Base-by-base conservation (phyloP, 2,888 invertebrate genomes). In the Listrodromus nycthemerus region DNA sequence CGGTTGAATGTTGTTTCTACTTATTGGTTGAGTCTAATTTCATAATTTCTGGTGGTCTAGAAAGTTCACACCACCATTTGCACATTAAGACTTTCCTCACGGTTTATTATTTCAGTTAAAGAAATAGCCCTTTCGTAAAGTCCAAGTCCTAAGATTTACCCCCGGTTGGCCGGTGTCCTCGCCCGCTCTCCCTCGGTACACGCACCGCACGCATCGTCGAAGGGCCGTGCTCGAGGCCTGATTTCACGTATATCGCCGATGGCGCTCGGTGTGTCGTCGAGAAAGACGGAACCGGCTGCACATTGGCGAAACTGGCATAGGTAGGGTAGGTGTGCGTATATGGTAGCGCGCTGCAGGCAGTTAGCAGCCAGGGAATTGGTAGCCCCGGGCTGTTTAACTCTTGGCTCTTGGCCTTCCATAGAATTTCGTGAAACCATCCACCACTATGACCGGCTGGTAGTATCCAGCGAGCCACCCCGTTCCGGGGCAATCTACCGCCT, bases 371-470 rank as follows among this genome's bases (percentile, higher is more conserved):
- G 88, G 85, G 90, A 88, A 87, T 87, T 89, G 89, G 88, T 90
- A 89, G 90, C 91, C 89, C 84, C 87, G 83, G 89, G 91, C 91
- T 91, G 89, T 91, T 92, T 91, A 91, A 90, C 89, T 90, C 89
- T 41, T 63, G 63, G 63, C 75, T 37, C 58, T 16, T 77, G 85
- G 86, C 86, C 66, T 82, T 80, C 88, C 87, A 82, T 82, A 82
- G 81, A 86, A 86, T 85, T 87, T 80, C 76, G 66, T 74, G 50
- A 48, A 63, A 48, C 45, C 52, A 55, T 75, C 65, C 67, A 65
- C 63, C 61, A 65, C 48, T 67, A 21, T 27, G 37, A 65, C 37
- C 65, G 65, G 37, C 48, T 41, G 48, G 76, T 73, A 30, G 71
- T 50, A 80, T 79, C 41, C 50, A 33, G 77, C 82, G 24, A 70